phyloP scores from a whole-genome alignment of 2,888 invertebrate genomes.

The Diogma glabrata region DNA sequence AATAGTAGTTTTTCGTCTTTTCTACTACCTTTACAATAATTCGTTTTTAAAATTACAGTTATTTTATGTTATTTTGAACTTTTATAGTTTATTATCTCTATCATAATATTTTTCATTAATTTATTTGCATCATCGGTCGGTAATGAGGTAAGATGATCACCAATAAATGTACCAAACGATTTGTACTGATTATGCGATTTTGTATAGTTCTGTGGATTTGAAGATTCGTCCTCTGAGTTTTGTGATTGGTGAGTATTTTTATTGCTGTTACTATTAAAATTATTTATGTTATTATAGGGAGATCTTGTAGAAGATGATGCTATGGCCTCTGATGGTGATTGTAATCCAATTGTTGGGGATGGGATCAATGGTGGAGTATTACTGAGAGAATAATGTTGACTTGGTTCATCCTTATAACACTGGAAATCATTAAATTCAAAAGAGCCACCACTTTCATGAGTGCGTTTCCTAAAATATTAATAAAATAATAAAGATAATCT shows the following conservation, averaged over 20 bases:
- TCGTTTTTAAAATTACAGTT: too few relatives aligned
- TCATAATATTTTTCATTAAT: conserved; percentile 7
- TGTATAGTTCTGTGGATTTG: background rate
- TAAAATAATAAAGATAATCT: too few relatives aligned
- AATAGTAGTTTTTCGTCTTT: too few relatives aligned
- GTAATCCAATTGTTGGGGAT: background rate
- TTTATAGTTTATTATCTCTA: conserved; percentile 3
- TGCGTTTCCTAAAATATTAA: too few relatives aligned
- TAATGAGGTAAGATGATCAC: conserved; percentile 8
- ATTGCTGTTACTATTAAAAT: too few relatives aligned
- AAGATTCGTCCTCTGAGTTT: background rate
- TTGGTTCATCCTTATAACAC: background rate
- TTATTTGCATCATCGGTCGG: background rate
- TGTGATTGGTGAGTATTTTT: background rate
- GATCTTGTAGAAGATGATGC: conserved; percentile 1
- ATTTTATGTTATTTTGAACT: too few relatives aligned
- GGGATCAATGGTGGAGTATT: conserved; percentile 1
- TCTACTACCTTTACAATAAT: too few relatives aligned
- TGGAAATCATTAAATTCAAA: conserved; percentile 2
- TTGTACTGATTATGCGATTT: conserved; percentile 3
- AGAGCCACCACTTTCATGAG: background rate
- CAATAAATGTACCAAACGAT: conserved; percentile 7
- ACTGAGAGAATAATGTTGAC: too few relatives aligned
- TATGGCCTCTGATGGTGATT: conserved; percentile 2
- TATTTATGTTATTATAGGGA: conserved; percentile 3